A percentile compares a stretch with the other conserved stretches of the same genome.
These are phyloP conservation scores for Proctacanthus coquilletti DNA, from an alignment of 1,140 invertebrate genomes.

Conservation along the genomic window DNA sequence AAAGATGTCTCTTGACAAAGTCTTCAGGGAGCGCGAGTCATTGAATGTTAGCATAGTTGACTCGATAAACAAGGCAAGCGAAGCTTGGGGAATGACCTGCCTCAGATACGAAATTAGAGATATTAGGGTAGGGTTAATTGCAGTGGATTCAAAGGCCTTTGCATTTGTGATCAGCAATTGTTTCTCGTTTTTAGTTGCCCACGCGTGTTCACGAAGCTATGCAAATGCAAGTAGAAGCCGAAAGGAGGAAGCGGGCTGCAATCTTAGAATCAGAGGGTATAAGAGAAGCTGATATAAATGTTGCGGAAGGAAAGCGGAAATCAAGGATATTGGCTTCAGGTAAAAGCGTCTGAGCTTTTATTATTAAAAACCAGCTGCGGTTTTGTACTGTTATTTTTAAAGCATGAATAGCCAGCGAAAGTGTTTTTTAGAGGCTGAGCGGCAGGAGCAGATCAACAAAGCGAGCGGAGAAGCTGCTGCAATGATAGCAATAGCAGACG, in stretches of 20 bases:
- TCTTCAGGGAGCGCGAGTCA: constrained; percentile 91
- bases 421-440: constrained; percentile 57
- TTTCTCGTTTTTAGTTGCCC: constrained; percentile 42
- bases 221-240: constrained; percentile 99
- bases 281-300: constrained; percentile 90
- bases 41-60: constrained; percentile 94
- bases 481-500: constrained; percentile 69
- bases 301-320: constrained; percentile 88
- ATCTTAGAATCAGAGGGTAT: constrained; percentile 95
- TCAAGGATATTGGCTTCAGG: constrained; percentile 86
- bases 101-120: constrained; percentile 85
- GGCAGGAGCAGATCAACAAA: constrained; percentile 75
- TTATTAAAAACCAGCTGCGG: too few relatives aligned
- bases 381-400: too few relatives aligned
- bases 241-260: constrained; percentile 87
- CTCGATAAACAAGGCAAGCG: constrained; percentile 94
- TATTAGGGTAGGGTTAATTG: constrained; percentile 57
- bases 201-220: constrained; percentile 92
- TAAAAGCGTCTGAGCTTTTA: too few relatives aligned
- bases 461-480: constrained; percentile 78
- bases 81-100: constrained; percentile 95
- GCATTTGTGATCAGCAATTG: too few relatives aligned
- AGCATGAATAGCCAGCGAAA: too few relatives aligned
- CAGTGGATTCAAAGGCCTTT: background rate
- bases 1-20: constrained; percentile 94